phyloP scores from a whole-genome alignment of 2,888 invertebrate species.

The Apamea anceps region DNA sequence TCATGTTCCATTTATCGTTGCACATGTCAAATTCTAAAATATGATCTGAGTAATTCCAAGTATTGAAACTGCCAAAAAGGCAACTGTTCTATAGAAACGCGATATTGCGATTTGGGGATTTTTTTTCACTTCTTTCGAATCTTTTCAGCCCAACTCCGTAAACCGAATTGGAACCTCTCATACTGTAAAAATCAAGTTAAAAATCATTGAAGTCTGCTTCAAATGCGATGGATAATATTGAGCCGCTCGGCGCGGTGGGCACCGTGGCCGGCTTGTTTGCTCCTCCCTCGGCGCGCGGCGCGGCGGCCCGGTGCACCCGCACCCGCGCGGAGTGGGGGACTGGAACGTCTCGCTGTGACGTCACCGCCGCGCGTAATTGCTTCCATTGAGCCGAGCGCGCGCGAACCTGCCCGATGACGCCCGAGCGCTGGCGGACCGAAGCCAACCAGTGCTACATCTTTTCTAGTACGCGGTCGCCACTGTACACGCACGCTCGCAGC shows the following conservation, averaged over 20 bases:
- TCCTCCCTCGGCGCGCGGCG: conserved; percentile 10
- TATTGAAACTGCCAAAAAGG: conserved; percentile 56
- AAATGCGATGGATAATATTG: conserved; percentile 48
- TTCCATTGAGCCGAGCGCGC: conserved; percentile 82
- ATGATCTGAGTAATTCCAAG: conserved; percentile 23
- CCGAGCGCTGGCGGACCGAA: conserved; percentile 81
- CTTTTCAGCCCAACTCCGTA: background rate
- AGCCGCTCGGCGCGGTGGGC: conserved; percentile 22
- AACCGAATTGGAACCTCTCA: conserved; percentile 1
- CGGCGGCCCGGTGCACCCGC: conserved; percentile 68
- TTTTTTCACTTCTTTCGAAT: background rate
- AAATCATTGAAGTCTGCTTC: conserved; percentile 16
- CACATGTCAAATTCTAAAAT: conserved; percentile 13
- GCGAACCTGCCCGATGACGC: conserved; percentile 77
- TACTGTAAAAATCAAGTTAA: no score
- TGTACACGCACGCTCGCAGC: conserved; percentile 77
- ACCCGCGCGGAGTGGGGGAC: conserved; percentile 67
- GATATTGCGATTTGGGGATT: background rate
- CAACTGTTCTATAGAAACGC: conserved; percentile 32
- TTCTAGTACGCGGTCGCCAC: conserved; percentile 87
- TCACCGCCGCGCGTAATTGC: conserved; percentile 81
- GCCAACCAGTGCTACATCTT: conserved; percentile 86
- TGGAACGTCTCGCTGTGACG: conserved; percentile 80
- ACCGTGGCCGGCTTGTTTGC: conserved; percentile 26
- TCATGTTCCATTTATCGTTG: background rate